These are phyloP conservation scores for Phalacrocorax carbo DNA, from an alignment of 2,113 vertebrate species.

Conservation along the genomic window DNA sequence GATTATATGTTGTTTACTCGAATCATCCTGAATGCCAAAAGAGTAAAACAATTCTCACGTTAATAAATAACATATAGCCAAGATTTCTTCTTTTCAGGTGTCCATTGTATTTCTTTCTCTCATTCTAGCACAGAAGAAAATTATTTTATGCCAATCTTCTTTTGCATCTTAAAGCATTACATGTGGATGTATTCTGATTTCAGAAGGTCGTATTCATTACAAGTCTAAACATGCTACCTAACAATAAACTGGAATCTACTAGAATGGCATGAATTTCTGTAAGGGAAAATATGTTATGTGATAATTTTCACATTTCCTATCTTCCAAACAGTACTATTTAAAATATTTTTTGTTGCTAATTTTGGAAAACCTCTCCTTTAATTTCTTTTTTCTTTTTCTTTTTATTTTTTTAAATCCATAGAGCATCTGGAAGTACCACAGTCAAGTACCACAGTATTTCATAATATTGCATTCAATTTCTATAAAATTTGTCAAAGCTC, in stretches of 20 bases:
- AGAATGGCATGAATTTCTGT: background rate
- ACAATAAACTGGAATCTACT: background rate
- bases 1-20: background rate
- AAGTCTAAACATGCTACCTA: background rate
- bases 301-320: background rate
- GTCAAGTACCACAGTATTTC: background rate
- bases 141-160: background rate
- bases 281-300: background rate
- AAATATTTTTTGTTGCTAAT: background rate
- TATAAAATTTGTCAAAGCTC: background rate
- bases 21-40: background rate
- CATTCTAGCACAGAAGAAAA: background rate
- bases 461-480: background rate
- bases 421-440: background rate
- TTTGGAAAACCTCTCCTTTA: background rate
- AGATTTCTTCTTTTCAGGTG: background rate
- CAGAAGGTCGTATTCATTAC: background rate
- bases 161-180: background rate
- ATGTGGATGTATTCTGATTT: background rate
- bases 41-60: background rate
- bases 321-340: background rate
- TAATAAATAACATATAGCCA: background rate
- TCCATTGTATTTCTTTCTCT: background rate
- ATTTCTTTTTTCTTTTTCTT: background rate
- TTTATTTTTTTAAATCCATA: background rate